These are phyloP conservation scores for Dinomys branickii DNA, from an alignment of 2,113 vertebrate genomes.

Conservation along the genomic window DNA sequence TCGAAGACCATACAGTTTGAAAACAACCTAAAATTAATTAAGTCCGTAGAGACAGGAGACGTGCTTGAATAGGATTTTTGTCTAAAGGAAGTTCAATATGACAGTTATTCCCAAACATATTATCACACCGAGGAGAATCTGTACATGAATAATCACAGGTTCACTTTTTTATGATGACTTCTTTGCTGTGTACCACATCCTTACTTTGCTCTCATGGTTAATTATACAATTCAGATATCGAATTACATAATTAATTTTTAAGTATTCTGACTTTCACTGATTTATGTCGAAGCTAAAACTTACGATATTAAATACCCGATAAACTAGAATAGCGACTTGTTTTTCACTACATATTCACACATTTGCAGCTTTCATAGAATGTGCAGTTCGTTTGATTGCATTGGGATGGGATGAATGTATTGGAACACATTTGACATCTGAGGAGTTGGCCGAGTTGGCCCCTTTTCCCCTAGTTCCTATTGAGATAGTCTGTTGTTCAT, in stretches of 20 bases:
- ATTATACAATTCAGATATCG: not conserved
- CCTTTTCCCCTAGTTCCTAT: not conserved
- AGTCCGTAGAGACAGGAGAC: not conserved
- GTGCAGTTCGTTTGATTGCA: constrained; percentile 39
- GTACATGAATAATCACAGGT: not conserved
- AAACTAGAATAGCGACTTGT: constrained; percentile 45
- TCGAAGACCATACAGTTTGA: constrained; percentile 13
- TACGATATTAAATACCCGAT: not conserved
- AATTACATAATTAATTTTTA: not conserved
- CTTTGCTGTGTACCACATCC: not conserved
- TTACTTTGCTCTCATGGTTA: constrained; percentile 44
- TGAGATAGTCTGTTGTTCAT: constrained; percentile 34
- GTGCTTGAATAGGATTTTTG: constrained; percentile 40
- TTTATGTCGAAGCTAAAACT: constrained; percentile 5
- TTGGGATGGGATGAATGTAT: constrained; percentile 40
- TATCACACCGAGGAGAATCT: constrained; percentile 45
- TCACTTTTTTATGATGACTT: not conserved
- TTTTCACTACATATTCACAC: constrained; percentile 1
- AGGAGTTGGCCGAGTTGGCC: constrained; percentile 49
- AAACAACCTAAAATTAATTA: constrained; percentile 2
- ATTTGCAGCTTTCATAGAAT: constrained; percentile 19
- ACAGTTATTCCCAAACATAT: not conserved
- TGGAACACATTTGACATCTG: constrained; percentile 49
- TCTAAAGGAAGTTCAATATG: not conserved
- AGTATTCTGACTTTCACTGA: not conserved